These are phyloP conservation scores for Hirtodrosophila cameraria DNA, from an alignment of 2,888 invertebrate genomes.

Conservation along the genomic window DNA sequence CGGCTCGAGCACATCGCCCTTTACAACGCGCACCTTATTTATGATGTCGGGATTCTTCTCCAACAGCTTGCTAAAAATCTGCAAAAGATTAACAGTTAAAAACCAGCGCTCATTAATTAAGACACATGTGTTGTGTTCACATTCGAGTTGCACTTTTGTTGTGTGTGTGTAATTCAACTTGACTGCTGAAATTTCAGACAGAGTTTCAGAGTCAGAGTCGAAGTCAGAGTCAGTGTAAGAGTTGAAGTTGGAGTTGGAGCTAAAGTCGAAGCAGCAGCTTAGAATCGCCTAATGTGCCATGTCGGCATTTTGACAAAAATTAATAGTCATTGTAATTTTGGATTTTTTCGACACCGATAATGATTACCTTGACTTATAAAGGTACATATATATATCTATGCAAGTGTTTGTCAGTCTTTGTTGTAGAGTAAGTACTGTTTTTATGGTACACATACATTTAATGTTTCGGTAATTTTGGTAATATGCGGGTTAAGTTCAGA, in stretches of 20 bases:
- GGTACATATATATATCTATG: not conserved
- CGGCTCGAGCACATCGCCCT: slow-evolving; percentile 87
- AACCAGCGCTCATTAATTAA: slow-evolving; percentile 36
- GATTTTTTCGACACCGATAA: slow-evolving; percentile 57
- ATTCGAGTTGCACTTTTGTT: not conserved
- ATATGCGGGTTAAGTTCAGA: slow-evolving; percentile 24
- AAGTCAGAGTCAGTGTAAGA: slow-evolving; percentile 12
- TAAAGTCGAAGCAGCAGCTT: slow-evolving; percentile 14
- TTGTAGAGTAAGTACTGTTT: slow-evolving; percentile 24
- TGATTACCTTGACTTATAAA: slow-evolving; percentile 75
- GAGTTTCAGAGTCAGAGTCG: slow-evolving; percentile 5
- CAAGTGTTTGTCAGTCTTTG: slow-evolving; percentile 2
- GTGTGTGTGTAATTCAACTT: slow-evolving; percentile 7
- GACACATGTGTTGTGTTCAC: slow-evolving; percentile 11
- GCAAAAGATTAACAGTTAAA: slow-evolving; percentile 44
- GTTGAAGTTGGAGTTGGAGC: slow-evolving; percentile 3
- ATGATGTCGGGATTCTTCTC: slow-evolving; percentile 86
- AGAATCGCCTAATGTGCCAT: slow-evolving; percentile 52
- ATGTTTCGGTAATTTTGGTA: slow-evolving; percentile 27
- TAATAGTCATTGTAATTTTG: slow-evolving; percentile 73
- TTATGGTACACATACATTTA: slow-evolving; percentile 17
- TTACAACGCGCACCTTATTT: slow-evolving; percentile 87
- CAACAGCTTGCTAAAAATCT: slow-evolving; percentile 86
- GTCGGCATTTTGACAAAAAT: slow-evolving; percentile 44
- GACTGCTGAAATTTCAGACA: not conserved